Percentiles rank a stretch among this genome's conserved stretches.
These are phyloP conservation scores for Trissolcus basalis DNA, from an alignment of 1,140 invertebrate species.

Conservation along the genomic window DNA sequence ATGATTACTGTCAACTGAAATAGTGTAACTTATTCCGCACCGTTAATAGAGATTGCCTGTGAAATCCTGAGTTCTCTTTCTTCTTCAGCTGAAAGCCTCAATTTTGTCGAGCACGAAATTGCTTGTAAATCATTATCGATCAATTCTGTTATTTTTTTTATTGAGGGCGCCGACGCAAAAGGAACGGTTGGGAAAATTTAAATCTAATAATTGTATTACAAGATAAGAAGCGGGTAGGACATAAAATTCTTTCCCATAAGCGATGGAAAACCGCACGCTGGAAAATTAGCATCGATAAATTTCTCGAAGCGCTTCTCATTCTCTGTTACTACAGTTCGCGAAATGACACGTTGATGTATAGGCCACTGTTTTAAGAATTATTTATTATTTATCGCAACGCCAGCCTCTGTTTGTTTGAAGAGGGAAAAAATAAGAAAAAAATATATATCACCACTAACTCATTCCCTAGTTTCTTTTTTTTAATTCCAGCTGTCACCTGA, in stretches of 20 bases:
- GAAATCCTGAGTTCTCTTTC: constrained; percentile 14
- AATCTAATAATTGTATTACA: constrained; percentile 43
- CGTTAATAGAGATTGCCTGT: constrained; percentile 11
- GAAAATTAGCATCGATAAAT: constrained; percentile 77
- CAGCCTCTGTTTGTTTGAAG: constrained; percentile 51
- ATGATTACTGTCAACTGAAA: constrained; percentile 25
- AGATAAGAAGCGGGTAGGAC: constrained; percentile 50
- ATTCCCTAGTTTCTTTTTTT: constrained; percentile 15
- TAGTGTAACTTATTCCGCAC: constrained; percentile 23
- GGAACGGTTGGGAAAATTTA: constrained; percentile 2
- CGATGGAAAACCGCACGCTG: constrained; percentile 65
- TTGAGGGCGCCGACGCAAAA: not conserved
- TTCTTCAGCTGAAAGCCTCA: not conserved
- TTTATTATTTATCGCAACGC: constrained; percentile 74
- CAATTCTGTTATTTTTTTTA: constrained; percentile 7
- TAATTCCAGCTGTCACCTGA: constrained; percentile 38
- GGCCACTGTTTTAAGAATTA: constrained; percentile 76
- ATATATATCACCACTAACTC: constrained; percentile 33
- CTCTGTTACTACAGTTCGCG: constrained; percentile 63
- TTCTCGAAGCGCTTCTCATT: constrained; percentile 67
- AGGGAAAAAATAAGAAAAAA: constrained; percentile 42
- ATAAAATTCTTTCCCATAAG: constrained; percentile 68
- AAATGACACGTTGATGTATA: constrained; percentile 76
- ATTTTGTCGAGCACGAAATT: not conserved
- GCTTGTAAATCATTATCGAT: constrained; percentile 17